phyloP scores from a whole-genome alignment of 2,888 invertebrate species.

The Corythucha ciliata region DNA sequence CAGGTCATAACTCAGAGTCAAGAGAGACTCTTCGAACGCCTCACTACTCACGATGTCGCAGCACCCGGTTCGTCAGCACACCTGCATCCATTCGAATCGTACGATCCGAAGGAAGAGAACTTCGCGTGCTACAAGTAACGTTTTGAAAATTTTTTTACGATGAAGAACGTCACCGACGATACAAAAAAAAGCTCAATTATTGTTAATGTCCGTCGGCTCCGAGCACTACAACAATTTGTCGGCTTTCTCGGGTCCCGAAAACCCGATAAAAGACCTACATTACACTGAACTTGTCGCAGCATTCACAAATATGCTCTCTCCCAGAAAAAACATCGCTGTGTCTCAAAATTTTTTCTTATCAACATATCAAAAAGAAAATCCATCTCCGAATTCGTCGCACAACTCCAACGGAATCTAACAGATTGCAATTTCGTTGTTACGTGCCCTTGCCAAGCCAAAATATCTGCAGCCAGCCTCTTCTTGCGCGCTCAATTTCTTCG shows the following conservation, averaged over 20 bases:
- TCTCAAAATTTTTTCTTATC: slow-evolving; percentile 26
- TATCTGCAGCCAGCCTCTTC: slow-evolving; percentile 15
- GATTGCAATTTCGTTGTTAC: slow-evolving; percentile 9
- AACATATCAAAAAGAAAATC: slow-evolving; percentile 15
- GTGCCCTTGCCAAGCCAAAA: slow-evolving; percentile 9
- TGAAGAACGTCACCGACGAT: slow-evolving; percentile 21
- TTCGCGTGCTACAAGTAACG: slow-evolving; percentile 22
- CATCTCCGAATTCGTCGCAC: no score
- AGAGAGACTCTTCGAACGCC: no score
- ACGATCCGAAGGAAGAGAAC: slow-evolving; percentile 24
- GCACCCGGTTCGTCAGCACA: no score
- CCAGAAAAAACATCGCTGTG: slow-evolving; percentile 21
- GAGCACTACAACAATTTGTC: slow-evolving; percentile 27
- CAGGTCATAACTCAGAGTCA: no score
- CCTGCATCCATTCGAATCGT: slow-evolving; percentile 27
- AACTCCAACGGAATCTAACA: no score
- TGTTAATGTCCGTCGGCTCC: slow-evolving; percentile 22
- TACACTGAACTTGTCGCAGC: slow-evolving; percentile 9
- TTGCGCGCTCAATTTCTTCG: no score
- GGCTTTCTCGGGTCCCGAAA: slow-evolving; percentile 19
- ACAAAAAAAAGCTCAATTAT: slow-evolving; percentile 23
- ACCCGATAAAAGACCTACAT: slow-evolving; percentile 15
- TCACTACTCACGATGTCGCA: no score
- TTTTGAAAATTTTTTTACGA: slow-evolving; percentile 22
- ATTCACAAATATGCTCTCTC: slow-evolving; percentile 20